Conservation (phyloP, 1,140 invertebrate genomes). For the Temnothorax curvispinosus region DNA sequence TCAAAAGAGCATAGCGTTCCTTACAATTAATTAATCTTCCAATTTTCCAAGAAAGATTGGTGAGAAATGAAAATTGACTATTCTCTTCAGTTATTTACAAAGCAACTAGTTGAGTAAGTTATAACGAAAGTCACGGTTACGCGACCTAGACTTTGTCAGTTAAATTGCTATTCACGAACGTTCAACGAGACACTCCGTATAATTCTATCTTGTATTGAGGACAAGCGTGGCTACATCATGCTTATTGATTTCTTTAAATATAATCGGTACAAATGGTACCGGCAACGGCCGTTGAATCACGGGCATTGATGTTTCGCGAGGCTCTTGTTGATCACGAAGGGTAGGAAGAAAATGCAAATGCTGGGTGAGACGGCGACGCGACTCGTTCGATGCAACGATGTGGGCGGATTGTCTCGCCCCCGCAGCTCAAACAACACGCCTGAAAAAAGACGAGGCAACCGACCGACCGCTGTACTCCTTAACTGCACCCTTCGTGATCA, state of each 20-base stretch:
- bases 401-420: constrained; percentile 76
- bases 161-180: constrained; percentile 1
- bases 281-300: constrained; percentile 13
- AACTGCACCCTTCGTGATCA: constrained; percentile 20
- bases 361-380: constrained; percentile 37
- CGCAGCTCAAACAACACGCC: constrained; percentile 63
- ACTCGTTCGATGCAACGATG: constrained; percentile 57
- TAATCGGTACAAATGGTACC: constrained; percentile 27
- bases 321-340: constrained; percentile 35
- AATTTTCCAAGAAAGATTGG: not conserved
- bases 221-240: not conserved
- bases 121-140: not conserved
- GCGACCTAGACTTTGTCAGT: not conserved
- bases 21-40: not conserved
- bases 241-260: constrained; percentile 56
- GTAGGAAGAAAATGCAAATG: constrained; percentile 40
- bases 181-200: not conserved
- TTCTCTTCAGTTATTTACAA: not conserved
- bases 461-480: constrained; percentile 1
- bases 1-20: not conserved
- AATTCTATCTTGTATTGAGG: not conserved
- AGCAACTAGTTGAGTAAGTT: not conserved
- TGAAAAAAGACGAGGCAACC: constrained; percentile 38
- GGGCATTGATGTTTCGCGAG: not conserved
- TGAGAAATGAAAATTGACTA: not conserved